Evolutionary conservation across 2,113 vertebrate species (phyloP), one percentile per base, ranked within the genome.

Genomic region (Pelecanoides urinatrix): DNA sequence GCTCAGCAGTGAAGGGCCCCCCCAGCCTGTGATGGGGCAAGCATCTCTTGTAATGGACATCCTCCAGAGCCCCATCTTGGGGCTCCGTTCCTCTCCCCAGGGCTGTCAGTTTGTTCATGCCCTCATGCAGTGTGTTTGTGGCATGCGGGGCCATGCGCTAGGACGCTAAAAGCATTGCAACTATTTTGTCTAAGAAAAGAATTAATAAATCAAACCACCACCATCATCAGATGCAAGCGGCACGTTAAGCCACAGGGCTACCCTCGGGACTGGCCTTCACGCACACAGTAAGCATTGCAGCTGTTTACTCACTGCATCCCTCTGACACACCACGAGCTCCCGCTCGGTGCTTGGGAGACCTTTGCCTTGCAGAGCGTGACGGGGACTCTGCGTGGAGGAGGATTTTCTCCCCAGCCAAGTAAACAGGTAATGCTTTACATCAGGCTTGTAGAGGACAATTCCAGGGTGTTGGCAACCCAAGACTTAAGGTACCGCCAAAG

Each of bases 131-230:
- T 86, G 66, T 58, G 70, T 45, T 44, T 22, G 47, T 79, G 93
- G 90, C 98, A 97, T 98, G 98, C 98, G 38, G 89, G 95, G 80
- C 92, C 97, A 96, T 97, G 97, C 96, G 29, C 85, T 90, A 42
- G 75, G 93, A 52, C 20, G 73, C 94, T 61, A 72, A 72, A 88
- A 86, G 82, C 96, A 96, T 70, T 8, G 2, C 80, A 56, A 30
- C 50, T 40, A 7, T 7, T 67, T 40, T 6, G n/a, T 22, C 67
- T 47, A 17, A 56, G 84, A 45, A 65, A 93, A 58, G 29, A 63
- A 76, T 6, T 13, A 32, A 19, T 12, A 85, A 79, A 89, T 32
- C 34, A 66, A 85, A 66, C 50, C 63, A 84, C 27, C 79, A 40
- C 56, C 70, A 52, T 7, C 65, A 36, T 34, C 38, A 25, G 82